phyloP scores from a whole-genome alignment of 2,113 vertebrate species.

The Grammomys surdaster region DNA sequence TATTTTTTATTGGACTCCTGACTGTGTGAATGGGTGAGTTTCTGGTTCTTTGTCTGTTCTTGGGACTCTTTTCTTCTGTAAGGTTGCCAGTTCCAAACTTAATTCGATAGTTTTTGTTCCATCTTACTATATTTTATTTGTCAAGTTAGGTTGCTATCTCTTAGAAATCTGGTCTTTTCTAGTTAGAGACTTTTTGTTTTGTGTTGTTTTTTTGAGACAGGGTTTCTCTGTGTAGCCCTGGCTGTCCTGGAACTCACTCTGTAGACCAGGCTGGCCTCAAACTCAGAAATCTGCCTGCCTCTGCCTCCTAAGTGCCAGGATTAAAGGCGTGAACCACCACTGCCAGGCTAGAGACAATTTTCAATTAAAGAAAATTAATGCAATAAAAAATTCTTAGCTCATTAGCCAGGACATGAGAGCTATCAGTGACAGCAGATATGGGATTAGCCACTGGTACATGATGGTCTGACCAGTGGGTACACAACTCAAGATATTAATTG shows the following conservation, averaged over 20 bases:
- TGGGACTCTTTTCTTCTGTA: neutral
- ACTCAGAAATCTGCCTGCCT: too few species aligned
- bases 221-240: too few species aligned
- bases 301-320: too few species aligned
- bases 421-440: neutral
- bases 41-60: neutral
- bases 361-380: neutral
- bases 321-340: too few species aligned
- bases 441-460: too few species aligned
- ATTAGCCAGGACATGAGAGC: neutral
- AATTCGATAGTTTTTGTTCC: neutral
- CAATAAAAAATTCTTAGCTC: neutral
- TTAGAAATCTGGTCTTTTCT: neutral
- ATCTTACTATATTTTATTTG: neutral
- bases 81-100: neutral
- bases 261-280: too few species aligned
- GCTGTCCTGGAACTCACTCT: too few species aligned
- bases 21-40: neutral
- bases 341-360: neutral
- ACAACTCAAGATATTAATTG: neutral
- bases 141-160: neutral
- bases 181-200: neutral
- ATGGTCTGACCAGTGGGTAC: too few species aligned
- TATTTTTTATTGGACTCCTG: neutral
- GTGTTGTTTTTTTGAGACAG: too few species aligned